A percentile compares a stretch with the other conserved stretches of the same genome.
phyloP scores from a whole-genome alignment of 2,888 invertebrate genomes.

The Cheilosia variabilis region DNA sequence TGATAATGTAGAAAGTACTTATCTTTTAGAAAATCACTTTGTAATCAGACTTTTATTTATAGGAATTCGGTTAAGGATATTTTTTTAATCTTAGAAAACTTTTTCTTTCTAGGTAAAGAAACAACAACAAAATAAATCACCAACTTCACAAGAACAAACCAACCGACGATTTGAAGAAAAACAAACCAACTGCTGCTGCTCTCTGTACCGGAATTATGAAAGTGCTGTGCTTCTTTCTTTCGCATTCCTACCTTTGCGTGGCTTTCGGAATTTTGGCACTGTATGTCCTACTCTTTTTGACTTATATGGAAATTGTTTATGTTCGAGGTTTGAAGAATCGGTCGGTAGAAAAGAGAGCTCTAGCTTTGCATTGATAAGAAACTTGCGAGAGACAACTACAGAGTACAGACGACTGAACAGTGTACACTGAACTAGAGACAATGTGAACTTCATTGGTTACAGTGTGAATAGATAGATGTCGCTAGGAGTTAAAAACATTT shows the following conservation, averaged over 20 bases:
- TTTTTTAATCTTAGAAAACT: not conserved
- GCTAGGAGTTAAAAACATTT: not conserved
- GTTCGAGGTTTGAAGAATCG: slow-evolving; percentile 22
- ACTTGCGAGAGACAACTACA: not conserved
- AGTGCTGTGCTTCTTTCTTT: slow-evolving; percentile 2
- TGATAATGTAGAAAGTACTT: not conserved
- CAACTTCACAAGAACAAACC: not conserved
- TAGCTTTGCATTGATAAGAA: not conserved
- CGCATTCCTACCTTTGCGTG: not conserved
- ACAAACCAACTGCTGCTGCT: slow-evolving; percentile 34
- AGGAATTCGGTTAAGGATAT: not conserved
- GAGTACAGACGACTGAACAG: too few species aligned
- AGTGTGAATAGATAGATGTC: slow-evolving; percentile 3
- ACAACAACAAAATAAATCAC: slow-evolving; percentile 10
- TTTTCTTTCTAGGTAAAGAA: slow-evolving; percentile 1
- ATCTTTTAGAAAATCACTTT: slow-evolving; percentile 1
- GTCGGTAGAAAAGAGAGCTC: not conserved
- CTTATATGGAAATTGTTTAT: slow-evolving; percentile 35
- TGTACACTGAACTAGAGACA: slow-evolving; percentile 12
- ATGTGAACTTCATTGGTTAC: too few species aligned
- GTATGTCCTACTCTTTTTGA: slow-evolving; percentile 34
- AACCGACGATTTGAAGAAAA: slow-evolving; percentile 32
- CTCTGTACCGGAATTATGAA: not conserved
- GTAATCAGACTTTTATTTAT: slow-evolving; percentile 36
- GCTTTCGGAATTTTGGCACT: not conserved